Conservation (phyloP, 2,113 vertebrate species). For the Lamprologus callipterus region DNA sequence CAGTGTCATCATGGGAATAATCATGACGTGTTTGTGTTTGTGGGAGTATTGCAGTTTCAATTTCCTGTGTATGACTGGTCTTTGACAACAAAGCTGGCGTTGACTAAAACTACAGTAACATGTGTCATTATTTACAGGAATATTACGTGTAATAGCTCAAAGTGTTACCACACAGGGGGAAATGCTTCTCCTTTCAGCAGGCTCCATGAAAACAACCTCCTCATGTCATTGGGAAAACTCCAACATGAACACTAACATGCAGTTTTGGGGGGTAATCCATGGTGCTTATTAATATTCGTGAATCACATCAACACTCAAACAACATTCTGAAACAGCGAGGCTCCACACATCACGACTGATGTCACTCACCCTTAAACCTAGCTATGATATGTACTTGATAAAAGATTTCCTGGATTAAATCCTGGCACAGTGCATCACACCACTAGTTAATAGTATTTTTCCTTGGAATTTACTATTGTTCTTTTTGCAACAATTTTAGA, state of each 20-base stretch:
- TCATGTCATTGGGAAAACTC: not conserved
- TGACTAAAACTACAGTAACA: not conserved
- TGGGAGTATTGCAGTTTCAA: not conserved
- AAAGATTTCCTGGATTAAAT: fast-evolving
- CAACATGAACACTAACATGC: not conserved
- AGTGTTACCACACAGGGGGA: fast-evolving
- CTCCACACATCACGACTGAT: not conserved
- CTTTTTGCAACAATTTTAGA: not conserved
- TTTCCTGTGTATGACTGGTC: not conserved
- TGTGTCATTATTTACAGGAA: not conserved
- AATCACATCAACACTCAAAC: not conserved
- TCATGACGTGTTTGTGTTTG: not conserved
- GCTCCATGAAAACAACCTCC: not conserved
- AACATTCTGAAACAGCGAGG: not conserved
- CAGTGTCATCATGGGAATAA: not conserved
- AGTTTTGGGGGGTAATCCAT: not conserved
- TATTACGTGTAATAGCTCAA: not conserved
- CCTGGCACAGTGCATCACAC: not conserved
- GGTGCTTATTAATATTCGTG: fast-evolving
- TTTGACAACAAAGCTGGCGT: not conserved
- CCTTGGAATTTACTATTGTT: not conserved
- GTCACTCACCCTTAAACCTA: not conserved
- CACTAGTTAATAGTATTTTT: fast-evolving
- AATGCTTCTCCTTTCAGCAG: not conserved
- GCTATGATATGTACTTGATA: not conserved